phyloP scores from a whole-genome alignment of 2,797 vertebrate species.

The Sparidentex hasta region DNA sequence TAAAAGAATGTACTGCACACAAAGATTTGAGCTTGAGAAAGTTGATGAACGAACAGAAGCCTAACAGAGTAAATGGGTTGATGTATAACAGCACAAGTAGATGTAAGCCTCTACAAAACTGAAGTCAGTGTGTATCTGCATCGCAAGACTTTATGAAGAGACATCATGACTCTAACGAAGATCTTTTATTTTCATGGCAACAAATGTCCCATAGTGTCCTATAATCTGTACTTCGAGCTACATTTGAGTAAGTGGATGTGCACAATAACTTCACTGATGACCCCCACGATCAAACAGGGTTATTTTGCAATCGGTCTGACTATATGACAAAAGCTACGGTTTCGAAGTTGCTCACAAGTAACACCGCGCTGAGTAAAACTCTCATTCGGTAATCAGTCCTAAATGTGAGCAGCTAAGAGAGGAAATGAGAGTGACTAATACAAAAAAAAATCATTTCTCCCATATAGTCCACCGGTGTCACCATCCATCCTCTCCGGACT shows the following conservation, averaged over 20 bases:
- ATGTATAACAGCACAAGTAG: slow-evolving; percentile 15
- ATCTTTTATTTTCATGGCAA: slow-evolving; percentile 12
- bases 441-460: slow-evolving; percentile 39
- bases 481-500: slow-evolving; percentile 1
- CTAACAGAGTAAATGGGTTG: slow-evolving; percentile 23
- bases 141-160: slow-evolving; percentile 22
- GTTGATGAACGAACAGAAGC: slow-evolving; percentile 18
- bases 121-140: slow-evolving; percentile 25
- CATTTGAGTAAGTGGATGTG: slow-evolving; percentile 37
- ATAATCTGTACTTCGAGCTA: slow-evolving; percentile 30
- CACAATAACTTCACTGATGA: slow-evolving; percentile 33
- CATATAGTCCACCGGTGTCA: slow-evolving; percentile 40
- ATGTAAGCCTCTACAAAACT: slow-evolving; percentile 24
- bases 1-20: slow-evolving; percentile 46
- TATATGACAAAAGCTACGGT: slow-evolving; percentile 46
- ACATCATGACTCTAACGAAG: slow-evolving; percentile 22
- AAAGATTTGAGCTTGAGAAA: slow-evolving; percentile 40
- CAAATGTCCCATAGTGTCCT: slow-evolving; percentile 26
- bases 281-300: slow-evolving; percentile 21
- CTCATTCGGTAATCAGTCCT: slow-evolving; percentile 40
- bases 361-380: slow-evolving; percentile 47
- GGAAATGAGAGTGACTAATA: slow-evolving; percentile 29
- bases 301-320: slow-evolving; percentile 24
- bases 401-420: slow-evolving; percentile 42
- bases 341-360: slow-evolving; percentile 48